Percentiles rank a stretch among this genome's conserved stretches.
phyloP scores from a whole-genome alignment of 1,140 invertebrate species.

The Drosophila kikkawai region DNA sequence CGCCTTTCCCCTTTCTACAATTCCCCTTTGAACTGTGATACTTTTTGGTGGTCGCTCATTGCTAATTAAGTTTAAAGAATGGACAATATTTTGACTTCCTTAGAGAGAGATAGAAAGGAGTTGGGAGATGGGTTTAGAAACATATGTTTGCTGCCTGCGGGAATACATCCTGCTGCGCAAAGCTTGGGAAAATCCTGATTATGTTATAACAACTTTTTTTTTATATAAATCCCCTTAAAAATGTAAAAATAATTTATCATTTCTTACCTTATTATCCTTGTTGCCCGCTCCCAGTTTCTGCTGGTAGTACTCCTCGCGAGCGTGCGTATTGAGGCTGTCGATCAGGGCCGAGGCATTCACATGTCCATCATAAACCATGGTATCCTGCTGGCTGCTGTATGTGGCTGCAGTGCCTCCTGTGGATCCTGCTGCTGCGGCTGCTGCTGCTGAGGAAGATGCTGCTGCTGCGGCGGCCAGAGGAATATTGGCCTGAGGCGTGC shows the following conservation, averaged over 20 bases:
- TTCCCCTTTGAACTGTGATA: slow-evolving; percentile 20
- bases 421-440: slow-evolving; percentile 36
- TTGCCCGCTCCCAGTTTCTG: slow-evolving; percentile 67
- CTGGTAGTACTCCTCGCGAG: slow-evolving; percentile 80
- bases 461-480: slow-evolving; percentile 56
- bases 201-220: background rate
- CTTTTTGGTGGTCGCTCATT: slow-evolving; percentile 17
- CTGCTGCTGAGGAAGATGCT: slow-evolving; percentile 41
- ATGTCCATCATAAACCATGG: slow-evolving; percentile 76
- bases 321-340: slow-evolving; percentile 79
- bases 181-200: background rate
- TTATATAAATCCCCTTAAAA: too few relatives aligned
- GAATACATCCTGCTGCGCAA: background rate
- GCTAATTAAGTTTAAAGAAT: slow-evolving; percentile 34
- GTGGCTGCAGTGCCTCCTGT: slow-evolving; percentile 27
- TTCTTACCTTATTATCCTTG: slow-evolving; percentile 83
- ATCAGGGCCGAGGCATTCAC: slow-evolving; percentile 84
- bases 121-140: background rate
- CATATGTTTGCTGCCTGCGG: background rate
- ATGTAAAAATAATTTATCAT: background rate
- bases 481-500: slow-evolving; percentile 69
- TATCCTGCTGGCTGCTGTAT: slow-evolving; percentile 56
- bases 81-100: slow-evolving; percentile 11
- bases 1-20: slow-evolving; percentile 32
- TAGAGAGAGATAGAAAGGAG: background rate